These are phyloP conservation scores for Buathra laborator DNA, from an alignment of 2,888 invertebrate genomes.

Conservation along the genomic window DNA sequence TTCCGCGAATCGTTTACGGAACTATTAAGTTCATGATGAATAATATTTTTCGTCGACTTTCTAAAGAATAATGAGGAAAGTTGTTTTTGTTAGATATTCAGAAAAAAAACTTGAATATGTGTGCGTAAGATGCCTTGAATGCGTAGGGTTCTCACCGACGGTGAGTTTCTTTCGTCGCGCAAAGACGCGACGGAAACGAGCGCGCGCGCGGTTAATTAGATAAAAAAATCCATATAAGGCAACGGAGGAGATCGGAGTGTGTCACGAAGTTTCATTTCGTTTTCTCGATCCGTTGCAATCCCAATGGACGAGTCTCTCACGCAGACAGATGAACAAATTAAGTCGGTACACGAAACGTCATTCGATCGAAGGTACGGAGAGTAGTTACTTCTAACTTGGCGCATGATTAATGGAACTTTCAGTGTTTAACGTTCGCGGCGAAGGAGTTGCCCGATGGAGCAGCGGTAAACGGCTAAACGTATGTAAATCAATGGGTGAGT, in stretches of 20 bases:
- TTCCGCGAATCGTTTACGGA: background rate
- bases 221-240: constrained; percentile 59
- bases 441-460: background rate
- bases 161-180: constrained; percentile 25
- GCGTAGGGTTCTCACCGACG: background rate
- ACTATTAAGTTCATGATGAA: background rate
- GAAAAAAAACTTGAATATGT: background rate
- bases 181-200: constrained; percentile 49
- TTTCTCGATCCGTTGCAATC: background rate
- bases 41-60: constrained; percentile 10
- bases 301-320: background rate
- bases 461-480: constrained; percentile 21
- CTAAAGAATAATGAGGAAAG: constrained; percentile 4
- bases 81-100: background rate
- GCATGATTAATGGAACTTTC: constrained; percentile 44
- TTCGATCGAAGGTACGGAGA: background rate
- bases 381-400: background rate
- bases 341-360: constrained; percentile 4
- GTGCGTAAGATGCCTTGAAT: background rate
- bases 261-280: constrained; percentile 27
- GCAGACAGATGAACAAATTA: constrained; percentile 10
- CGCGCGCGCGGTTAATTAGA: constrained; percentile 61
- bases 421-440: background rate
- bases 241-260: constrained; percentile 5
- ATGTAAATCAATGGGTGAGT: constrained; percentile 33